Evolutionary conservation across 2,113 vertebrate genomes (phyloP), one percentile per base, ranked within the genome.

Genomic region (Neopipo cinnamomea): DNA sequence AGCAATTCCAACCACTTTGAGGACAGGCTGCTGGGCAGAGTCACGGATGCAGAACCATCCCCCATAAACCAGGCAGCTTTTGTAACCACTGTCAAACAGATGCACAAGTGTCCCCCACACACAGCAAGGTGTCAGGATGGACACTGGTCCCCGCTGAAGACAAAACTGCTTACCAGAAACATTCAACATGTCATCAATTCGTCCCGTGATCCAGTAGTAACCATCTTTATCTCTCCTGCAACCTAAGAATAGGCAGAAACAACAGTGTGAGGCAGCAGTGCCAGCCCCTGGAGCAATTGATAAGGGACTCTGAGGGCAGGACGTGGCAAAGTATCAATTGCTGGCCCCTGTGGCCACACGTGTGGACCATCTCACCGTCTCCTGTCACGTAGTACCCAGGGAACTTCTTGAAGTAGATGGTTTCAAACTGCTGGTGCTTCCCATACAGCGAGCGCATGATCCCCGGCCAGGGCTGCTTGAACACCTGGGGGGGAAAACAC

Each of bases 391-490:
- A 99, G 96, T 99, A 99, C 16, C 99, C 99, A 3, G 99, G 99
- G 82, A 99, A 99, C 98, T 99, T 99, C 98, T 99, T 98, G 97
- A 99, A 99, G 97, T 99, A 99, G 13, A 97, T 97, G 71, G 98
- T 98, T 89, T 99, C 99, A 84, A 99, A 99, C 39, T 99, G 98
- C 91, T 97, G 96, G 14, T 99, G 99, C 97, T 99, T 99, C 11
- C 99, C 97, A 8, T 99, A 99, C 20, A 99, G 96, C 0, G 99
- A 99, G 89, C 99, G 99, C 99, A 99, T 99, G 86, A 99, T 98
- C 12, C 99, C 99, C 9, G 99, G 99, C 99, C 99, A 99, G n/a
- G 99, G 99, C 98, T 99, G 99, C 89, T 99, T 99, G 80, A 99
- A 99, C 47, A 99, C 99, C 99, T 99, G 97, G 62, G 1, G 68